Conservation (phyloP, 2,888 invertebrate species). For the Melipona bicolor region DNA sequence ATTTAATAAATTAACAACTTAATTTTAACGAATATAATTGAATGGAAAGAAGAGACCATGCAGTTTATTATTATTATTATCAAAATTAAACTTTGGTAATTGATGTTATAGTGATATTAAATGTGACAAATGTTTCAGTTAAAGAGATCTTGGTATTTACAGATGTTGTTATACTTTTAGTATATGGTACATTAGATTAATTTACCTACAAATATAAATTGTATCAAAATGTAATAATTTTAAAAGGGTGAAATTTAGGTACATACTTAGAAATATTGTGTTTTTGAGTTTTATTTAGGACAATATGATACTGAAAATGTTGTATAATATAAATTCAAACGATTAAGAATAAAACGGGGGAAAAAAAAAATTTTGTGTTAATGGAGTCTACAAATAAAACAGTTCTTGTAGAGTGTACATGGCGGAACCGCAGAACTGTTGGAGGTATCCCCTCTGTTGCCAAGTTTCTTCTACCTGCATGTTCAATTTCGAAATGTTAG, state of each 20-base stretch:
- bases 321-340: neutral
- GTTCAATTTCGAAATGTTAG: slow-evolving; percentile 27
- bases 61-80: neutral
- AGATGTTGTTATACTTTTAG: neutral
- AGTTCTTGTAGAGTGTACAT: slow-evolving; percentile 12
- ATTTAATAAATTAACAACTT: neutral
- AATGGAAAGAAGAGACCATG: neutral
- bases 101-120: neutral
- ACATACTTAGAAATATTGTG: neutral
- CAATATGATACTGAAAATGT: neutral
- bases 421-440: slow-evolving; percentile 32
- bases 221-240: neutral
- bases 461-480: slow-evolving; percentile 31
- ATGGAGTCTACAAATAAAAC: slow-evolving; percentile 9
- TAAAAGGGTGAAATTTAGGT: neutral
- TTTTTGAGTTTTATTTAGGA: neutral
- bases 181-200: neutral
- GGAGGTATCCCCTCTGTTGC: slow-evolving; percentile 42
- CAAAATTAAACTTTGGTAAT: neutral
- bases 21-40: neutral
- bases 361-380: neutral
- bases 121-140: neutral
- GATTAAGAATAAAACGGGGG: slow-evolving; percentile 14
- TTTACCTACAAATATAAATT: neutral
- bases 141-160: neutral